These are phyloP conservation scores for Eupeodes luniger DNA, from an alignment of 2,888 invertebrate genomes.

Conservation along the genomic window DNA sequence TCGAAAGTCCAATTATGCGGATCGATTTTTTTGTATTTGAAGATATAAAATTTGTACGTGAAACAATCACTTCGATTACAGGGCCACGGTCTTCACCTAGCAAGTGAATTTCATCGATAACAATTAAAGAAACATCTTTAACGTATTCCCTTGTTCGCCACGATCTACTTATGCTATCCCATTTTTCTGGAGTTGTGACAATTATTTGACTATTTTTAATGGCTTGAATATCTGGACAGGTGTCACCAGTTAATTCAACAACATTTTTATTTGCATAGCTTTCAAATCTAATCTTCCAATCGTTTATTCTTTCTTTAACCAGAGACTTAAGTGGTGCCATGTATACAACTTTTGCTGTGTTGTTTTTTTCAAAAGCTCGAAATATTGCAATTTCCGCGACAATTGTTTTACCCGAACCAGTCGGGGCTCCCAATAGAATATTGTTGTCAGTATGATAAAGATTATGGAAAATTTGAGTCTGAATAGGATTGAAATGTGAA, in stretches of 20 bases:
- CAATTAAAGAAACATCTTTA: conserved; percentile 93
- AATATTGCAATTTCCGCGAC: conserved; percentile 99
- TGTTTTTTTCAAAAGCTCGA: conserved; percentile 92
- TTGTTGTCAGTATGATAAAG: conserved; percentile 97
- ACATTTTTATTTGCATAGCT: conserved; percentile 91
- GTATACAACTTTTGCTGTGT: conserved; percentile 95
- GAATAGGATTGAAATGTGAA: conserved; percentile 98
- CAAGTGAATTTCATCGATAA: conserved; percentile 99
- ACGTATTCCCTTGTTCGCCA: conserved; percentile 99
- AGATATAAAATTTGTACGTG: conserved; percentile 97
- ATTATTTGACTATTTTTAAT: conserved; percentile 95
- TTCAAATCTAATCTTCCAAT: conserved; percentile 95
- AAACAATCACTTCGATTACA: conserved; percentile 98
- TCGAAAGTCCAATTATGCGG: conserved; percentile 97
- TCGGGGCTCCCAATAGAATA: conserved; percentile 93
- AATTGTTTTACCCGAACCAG: conserved; percentile 98
- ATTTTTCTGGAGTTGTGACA: conserved; percentile 99
- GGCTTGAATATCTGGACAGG: conserved; percentile 92
- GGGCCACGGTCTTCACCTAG: conserved; percentile 96
- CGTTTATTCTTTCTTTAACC: conserved; percentile 97
- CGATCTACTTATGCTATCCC: conserved; percentile 99
- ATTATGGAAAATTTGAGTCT: conserved; percentile 98
- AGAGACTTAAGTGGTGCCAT: conserved; percentile 99
- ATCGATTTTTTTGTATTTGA: conserved; percentile 93
- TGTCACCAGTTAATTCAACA: conserved; percentile 97